Base-by-base conservation (phyloP, 2,888 invertebrate genomes). In the Hydriomena furcata region DNA sequence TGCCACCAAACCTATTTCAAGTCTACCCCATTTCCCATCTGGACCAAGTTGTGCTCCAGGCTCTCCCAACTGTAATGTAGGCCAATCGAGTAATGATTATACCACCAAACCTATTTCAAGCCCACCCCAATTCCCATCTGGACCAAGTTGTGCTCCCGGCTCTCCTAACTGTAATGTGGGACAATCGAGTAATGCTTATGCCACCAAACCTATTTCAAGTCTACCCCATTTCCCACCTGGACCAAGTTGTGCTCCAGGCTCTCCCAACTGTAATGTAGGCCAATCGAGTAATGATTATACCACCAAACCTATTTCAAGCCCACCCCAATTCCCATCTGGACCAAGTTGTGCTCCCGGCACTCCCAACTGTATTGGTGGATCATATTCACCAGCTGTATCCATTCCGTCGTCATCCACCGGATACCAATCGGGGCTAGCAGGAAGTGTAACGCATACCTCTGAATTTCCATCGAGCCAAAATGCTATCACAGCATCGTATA, bases 221-320 rank as follows among this genome's bases (percentile, higher is more conserved):
- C 7, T 2, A 6, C 11, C 25, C 10, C 20, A 20, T 6, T 40
- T 36, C 2, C 44, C 42, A 36, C 27, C 32, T 10, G 37, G 23
- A 11, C 25, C 40, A n/a, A 41, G 28, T 10, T 60, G 55, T 53
- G 28, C 25, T 13, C 42, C 48, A 11, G 48, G 45, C 6, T 45
- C 55, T 30, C 30, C 35, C 20, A 30, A 35, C 20, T 51, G 50
- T 27, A 50, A 46, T 24, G 35, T 32, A 1, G 38, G 45, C 4
- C 30, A 13, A 24, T 41, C 28, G 7, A n/a, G 31, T 25, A 12
- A 12, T 7, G 25, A 32, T 13, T 21, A 34, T 17, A 5, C 13
- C n/a, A 7, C 10, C 8, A 32, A 32, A 10, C 25, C 42, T 32
- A 24, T 7, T 10, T 25, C 32, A 25, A 31, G 24, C 1, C 10